Conservation (phyloP, 2,888 invertebrate genomes). For the Caenorhabditis sp. region DNA sequence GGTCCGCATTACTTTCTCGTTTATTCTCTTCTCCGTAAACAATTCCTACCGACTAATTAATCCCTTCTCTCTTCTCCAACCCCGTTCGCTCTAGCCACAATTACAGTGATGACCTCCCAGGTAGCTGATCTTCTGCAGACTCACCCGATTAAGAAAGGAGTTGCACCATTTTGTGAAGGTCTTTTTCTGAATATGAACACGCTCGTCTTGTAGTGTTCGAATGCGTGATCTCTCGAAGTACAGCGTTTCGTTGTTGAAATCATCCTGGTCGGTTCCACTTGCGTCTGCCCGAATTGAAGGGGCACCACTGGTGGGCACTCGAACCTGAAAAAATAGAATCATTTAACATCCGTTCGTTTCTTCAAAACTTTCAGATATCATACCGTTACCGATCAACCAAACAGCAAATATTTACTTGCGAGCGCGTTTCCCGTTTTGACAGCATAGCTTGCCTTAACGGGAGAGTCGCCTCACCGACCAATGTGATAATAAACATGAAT, state of each 20-base stretch:
- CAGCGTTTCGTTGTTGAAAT: slow-evolving; percentile 79
- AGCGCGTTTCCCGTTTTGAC: slow-evolving; percentile 52
- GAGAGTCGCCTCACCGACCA: slow-evolving; percentile 19
- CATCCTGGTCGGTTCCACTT: slow-evolving; percentile 68
- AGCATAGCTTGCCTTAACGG: slow-evolving; percentile 54
- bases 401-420: slow-evolving; percentile 53
- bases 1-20: slow-evolving; percentile 48
- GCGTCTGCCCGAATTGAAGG: slow-evolving; percentile 67
- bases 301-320: slow-evolving; percentile 66
- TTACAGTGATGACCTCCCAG: background rate
- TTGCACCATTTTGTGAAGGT: slow-evolving; percentile 99
- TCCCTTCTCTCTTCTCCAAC: slow-evolving; percentile 5
- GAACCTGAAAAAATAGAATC: slow-evolving; percentile 56
- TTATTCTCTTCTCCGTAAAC: slow-evolving; percentile 47
- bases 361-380: slow-evolving; percentile 16
- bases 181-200: slow-evolving; percentile 98
- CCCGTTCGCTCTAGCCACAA: slow-evolving; percentile 26
- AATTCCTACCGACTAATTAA: slow-evolving; percentile 54
- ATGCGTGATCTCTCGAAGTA: slow-evolving; percentile 81
- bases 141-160: slow-evolving; percentile 94
- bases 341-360: background rate
- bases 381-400: slow-evolving; percentile 8
- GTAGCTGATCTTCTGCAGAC: slow-evolving; percentile 33
- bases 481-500: slow-evolving; percentile 52
- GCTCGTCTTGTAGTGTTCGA: slow-evolving; percentile 89